These are phyloP conservation scores for Molossus alvarezi DNA, from an alignment of 2,797 vertebrate genomes.

Conservation along the genomic window DNA sequence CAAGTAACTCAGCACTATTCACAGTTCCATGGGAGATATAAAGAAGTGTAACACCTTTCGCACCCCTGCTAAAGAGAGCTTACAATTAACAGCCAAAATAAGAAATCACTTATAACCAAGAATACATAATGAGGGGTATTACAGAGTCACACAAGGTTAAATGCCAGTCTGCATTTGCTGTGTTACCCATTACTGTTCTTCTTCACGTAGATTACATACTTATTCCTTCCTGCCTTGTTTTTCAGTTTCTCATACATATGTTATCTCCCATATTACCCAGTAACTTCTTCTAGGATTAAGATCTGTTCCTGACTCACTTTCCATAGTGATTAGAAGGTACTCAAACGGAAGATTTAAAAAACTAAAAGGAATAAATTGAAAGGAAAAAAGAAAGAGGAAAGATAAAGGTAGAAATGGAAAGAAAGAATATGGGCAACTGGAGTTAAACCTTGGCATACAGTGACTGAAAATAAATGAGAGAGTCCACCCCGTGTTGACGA, in stretches of 20 bases:
- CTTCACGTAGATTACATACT: background rate
- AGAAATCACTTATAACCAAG: background rate
- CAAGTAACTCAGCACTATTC: background rate
- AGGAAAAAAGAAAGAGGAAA: background rate
- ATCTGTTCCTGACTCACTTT: constrained; percentile 7
- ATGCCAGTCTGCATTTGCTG: background rate
- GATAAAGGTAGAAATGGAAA: background rate
- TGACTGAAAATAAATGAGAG: background rate
- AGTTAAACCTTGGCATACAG: background rate
- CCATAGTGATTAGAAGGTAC: background rate
- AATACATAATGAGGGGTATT: background rate
- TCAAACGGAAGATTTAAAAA: constrained; percentile 10
- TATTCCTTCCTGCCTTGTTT: background rate
- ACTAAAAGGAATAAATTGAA: background rate
- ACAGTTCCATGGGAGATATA: background rate
- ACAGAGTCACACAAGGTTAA: background rate
- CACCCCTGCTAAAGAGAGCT: background rate
- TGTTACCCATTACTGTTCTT: background rate
- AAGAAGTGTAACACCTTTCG: background rate
- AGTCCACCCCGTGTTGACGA: background rate
- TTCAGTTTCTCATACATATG: background rate
- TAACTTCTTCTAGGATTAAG: constrained; percentile 9
- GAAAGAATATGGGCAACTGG: background rate
- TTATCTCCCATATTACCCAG: background rate
- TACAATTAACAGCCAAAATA: background rate